Base-by-base conservation (phyloP, 2,797 vertebrate genomes). In the Benthosema pterotum region DNA sequence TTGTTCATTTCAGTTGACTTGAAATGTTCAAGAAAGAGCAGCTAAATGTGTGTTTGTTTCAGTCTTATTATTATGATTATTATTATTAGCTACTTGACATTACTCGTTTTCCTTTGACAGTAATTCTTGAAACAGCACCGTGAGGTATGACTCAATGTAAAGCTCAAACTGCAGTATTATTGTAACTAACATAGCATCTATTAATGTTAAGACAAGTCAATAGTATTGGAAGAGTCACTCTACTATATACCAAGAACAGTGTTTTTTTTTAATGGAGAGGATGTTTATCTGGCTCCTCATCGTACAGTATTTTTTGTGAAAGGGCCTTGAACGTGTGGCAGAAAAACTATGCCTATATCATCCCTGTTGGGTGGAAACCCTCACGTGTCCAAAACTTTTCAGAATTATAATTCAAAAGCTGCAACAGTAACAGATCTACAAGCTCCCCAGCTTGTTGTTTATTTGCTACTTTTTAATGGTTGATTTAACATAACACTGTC, bases 191-290 rank as follows among this genome's bases (percentile, higher is more conserved):
- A 9, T 38, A 38, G 32, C 12, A 15, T 46, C 45, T 13, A n/a
- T 15, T 46, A 11, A 65, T 52, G 11, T 52, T 11, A 52, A 46
- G 43, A n/a, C 45, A 46, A 28, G 19, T 28, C 22, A 3, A 1
- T 42, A 56, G 42, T 43, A 3, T 42, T 56, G 13, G 11, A 18
- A 18, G 12, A 18, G 54, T 56, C 46, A 67, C 38, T 70, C 63
- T 15, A 65, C 38, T 70, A 61, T 17, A 61, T 50, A 55, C 45
- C 13, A 45, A 58, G 11, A 66, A 16, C 32, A 71, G 61, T 64
- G 65, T 38, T 38, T 38, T 75, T 79, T 75, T 79, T 69, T 16
- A 47, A 75, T 65, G 73, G 76, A 85, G 78, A 74, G 77, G 50
- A 61, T 25, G 56, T 12, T 74, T 65, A 61, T 54, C 58, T 38